These are phyloP conservation scores for Bombylius major DNA, from an alignment of 2,888 invertebrate species.

Conservation along the genomic window DNA sequence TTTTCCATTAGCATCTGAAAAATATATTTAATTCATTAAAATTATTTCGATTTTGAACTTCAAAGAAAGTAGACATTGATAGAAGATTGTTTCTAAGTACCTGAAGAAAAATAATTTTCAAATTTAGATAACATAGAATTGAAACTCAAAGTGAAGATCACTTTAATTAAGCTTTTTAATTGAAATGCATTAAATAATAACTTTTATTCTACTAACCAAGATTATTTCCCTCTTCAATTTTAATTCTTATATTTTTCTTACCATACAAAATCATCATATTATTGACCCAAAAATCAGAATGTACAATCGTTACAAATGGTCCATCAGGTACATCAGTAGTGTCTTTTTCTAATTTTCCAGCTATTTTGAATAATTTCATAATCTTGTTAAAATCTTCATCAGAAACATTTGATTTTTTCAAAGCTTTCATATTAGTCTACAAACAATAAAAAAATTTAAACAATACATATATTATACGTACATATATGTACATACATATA, in stretches of 20 bases:
- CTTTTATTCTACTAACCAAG: no score
- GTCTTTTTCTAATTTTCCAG: slow-evolving; percentile 19
- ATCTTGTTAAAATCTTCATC: slow-evolving; percentile 15
- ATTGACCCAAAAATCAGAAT: slow-evolving; percentile 49
- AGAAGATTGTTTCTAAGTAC: no score
- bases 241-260: slow-evolving; percentile 7
- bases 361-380: slow-evolving; percentile 15
- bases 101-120: no score
- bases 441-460: background rate
- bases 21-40: background rate
- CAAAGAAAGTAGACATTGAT: no score
- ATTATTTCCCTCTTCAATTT: no score
- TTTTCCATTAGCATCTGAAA: slow-evolving; percentile 25
- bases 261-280: slow-evolving; percentile 44
- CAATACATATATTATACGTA: background rate
- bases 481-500: no score
- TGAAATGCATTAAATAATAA: no score
- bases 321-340: slow-evolving; percentile 24
- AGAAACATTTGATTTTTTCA: slow-evolving; percentile 9
- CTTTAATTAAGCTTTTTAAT: no score
- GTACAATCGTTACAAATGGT: slow-evolving; percentile 42
- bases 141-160: no score
- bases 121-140: no score
- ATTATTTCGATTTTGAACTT: background rate
- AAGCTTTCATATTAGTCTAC: slow-evolving; percentile 3